Evolutionary conservation across 2,113 vertebrate species (phyloP).

Genomic region (Myotis yumanensis): DNA sequence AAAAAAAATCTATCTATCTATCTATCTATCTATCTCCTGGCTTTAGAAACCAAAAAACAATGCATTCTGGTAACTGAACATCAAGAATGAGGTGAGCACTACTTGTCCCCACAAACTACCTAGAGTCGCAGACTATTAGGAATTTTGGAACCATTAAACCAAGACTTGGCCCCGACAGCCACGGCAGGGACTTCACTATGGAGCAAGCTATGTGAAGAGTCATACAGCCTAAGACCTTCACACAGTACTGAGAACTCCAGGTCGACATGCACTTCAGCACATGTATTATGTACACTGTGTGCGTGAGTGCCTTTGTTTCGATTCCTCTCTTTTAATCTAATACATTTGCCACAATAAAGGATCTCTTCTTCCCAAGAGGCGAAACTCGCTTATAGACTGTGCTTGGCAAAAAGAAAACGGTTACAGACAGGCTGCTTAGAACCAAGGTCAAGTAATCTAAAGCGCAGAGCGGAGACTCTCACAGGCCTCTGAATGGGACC

Average conservation of each 20-base stretch:
- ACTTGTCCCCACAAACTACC: not conserved
- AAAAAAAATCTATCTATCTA: no score
- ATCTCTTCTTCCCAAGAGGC: conserved; percentile 12
- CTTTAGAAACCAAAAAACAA: not conserved
- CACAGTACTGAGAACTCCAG: not conserved
- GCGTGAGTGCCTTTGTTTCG: not conserved
- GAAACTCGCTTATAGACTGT: conserved; percentile 32
- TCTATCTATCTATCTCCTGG: no score
- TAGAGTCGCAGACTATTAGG: not conserved
- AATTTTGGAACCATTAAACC: not conserved
- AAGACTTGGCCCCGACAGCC: not conserved
- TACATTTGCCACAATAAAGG: not conserved
- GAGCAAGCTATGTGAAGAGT: not conserved
- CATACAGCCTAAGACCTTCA: not conserved
- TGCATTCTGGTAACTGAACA: not conserved
- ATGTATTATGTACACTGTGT: not conserved
- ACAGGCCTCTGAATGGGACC: not conserved
- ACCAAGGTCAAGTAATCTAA: not conserved
- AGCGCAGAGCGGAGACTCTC: conserved; percentile 12
- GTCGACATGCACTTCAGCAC: not conserved
- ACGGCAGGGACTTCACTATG: not conserved
- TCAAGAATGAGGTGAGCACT: not conserved
- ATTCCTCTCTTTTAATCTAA: conserved; percentile 5
- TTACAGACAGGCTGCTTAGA: conserved; percentile 26
- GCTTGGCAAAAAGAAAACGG: not conserved